These are phyloP conservation scores for Calyptommatus sinebrachiatus DNA, from an alignment of 2,113 vertebrate genomes.

Conservation along the genomic window DNA sequence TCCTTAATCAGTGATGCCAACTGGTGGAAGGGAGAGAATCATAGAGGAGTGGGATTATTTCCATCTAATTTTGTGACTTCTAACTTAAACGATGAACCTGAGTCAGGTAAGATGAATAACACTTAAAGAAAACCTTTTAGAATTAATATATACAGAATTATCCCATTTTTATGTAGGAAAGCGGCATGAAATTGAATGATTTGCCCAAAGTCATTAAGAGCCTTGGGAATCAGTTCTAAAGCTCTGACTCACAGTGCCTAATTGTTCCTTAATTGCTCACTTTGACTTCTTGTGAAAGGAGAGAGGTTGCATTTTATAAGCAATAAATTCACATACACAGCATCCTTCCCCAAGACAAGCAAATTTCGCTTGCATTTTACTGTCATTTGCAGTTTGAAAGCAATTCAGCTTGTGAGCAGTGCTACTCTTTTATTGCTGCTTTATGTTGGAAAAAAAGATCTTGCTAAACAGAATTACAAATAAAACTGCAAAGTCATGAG, in stretches of 20 bases:
- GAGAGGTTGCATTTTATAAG: background rate
- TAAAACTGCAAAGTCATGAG: background rate
- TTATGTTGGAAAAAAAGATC: background rate
- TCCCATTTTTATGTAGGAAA: background rate
- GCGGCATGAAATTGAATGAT: background rate
- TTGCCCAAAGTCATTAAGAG: background rate
- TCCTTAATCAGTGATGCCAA: constrained; percentile 85
- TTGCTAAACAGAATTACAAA: background rate
- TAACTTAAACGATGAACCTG: constrained; percentile 84
- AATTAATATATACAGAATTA: background rate
- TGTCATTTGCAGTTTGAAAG: background rate
- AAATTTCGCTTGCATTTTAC: background rate
- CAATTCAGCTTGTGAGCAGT: background rate
- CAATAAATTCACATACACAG: background rate
- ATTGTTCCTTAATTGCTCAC: constrained; percentile 2
- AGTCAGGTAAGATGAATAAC: constrained; percentile 77
- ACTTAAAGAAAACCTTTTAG: background rate
- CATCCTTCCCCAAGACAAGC: background rate
- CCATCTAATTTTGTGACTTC: constrained; percentile 96
- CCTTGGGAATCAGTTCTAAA: background rate
- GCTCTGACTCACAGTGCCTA: constrained; percentile 9
- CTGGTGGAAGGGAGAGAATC: constrained; percentile 99
- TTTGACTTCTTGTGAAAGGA: background rate
- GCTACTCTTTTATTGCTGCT: background rate
- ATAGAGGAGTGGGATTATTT: constrained; percentile 92